Evolutionary conservation across 2,888 invertebrate genomes (phyloP), one percentile per base, ranked within the genome.

Genomic region (Stomorhina lunata): DNA sequence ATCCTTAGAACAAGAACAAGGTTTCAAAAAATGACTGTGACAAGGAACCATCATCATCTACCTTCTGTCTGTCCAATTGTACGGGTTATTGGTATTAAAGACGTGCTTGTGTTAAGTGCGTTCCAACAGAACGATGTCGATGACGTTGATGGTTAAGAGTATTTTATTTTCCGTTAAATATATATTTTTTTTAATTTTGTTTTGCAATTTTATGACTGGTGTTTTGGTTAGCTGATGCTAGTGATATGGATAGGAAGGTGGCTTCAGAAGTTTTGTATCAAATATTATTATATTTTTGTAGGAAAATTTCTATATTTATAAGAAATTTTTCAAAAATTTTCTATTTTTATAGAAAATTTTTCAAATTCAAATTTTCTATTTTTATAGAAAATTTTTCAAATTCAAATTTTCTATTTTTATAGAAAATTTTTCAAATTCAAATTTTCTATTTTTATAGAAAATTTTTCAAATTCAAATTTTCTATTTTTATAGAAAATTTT

Each of bases 51-150:
- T 53, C n/a, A n/a, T n/a, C n/a, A n/a, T n/a, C n/a, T n/a, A n/a
- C n/a, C 50, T 50, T 34, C 32, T 29, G 40, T 43, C 17, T 27
- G 65, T 57, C 5, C 6, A n/a, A n/a, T n/a, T n/a, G 20, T 32
- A 9, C 12, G 9, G 63, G 25, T 59, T 53, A 59, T 73, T 73
- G 55, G 66, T 32, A 17, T 79, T 79, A 59, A 59, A 43, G 66
- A 79, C 79, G 79, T 80, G 79, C 79, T 66, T 32, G 50, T 65
- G 59, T 79, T 53, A 72, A 73, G 32, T 73, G 72, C 72, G 79
- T 80, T 61, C 22, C 59, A 80, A 66, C n/a, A 34, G 55, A 66
- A 66, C 5, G 65, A 48, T n/a, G 17, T 20, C 50, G 55, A 45
- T 17, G 48, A 37, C 61, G 40, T 40, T 50, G 59, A 45, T 61